A percentile compares a stretch with the other conserved stretches of the same genome.
phyloP scores from a whole-genome alignment of 1,140 invertebrate genomes.

The Araneus ventricosus region DNA sequence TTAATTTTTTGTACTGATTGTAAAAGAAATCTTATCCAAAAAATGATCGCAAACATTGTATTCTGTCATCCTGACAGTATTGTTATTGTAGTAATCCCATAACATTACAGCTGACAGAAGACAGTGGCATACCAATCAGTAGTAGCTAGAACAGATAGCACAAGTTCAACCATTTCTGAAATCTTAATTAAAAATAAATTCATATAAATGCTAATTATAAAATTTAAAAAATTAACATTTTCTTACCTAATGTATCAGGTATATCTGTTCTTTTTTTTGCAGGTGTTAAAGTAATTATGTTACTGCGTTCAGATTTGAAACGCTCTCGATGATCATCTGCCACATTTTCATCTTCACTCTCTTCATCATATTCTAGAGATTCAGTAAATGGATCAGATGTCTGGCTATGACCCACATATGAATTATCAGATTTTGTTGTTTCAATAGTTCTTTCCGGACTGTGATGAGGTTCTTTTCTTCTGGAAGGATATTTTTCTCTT shows the following conservation, averaged over 20 bases:
- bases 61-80: no score
- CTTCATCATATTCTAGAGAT: slow-evolving; percentile 56
- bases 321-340: slow-evolving; percentile 67
- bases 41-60: no score
- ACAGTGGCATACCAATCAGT: no score
- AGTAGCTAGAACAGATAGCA: no score
- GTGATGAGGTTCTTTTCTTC: slow-evolving; percentile 35
- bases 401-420: not conserved
- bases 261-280: slow-evolving; percentile 71
- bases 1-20: no score
- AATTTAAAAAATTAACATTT: no score
- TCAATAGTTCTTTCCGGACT: slow-evolving; percentile 27
- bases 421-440: not conserved
- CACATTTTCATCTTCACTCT: slow-evolving; percentile 67
- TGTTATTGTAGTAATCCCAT: no score
- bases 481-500: not conserved
- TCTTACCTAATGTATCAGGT: slow-evolving; percentile 68
- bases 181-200: no score
- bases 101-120: no score
- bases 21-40: no score
- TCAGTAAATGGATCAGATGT: not conserved
- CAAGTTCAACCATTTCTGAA: no score
- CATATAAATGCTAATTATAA: no score
- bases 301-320: slow-evolving; percentile 67
- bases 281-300: slow-evolving; percentile 72